Evolutionary conservation across 2,888 invertebrate genomes (phyloP).

Genomic region (Salpingus planirostris): DNA sequence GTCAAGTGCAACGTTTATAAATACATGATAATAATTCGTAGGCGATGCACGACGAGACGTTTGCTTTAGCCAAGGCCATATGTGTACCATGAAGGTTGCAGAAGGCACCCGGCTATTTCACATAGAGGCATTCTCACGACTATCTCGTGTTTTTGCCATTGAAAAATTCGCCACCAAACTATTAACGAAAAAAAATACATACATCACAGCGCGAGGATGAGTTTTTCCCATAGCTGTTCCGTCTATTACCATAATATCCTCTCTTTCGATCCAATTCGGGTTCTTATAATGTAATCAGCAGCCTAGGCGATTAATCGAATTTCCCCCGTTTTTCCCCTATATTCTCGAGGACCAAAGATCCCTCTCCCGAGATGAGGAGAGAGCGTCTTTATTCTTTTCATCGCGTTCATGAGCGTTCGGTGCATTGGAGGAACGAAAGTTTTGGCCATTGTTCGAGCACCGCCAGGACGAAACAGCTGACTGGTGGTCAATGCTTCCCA

Average conservation of each 20-base stretch:
- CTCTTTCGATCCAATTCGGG: not conserved
- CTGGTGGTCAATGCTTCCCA: constrained; percentile 14
- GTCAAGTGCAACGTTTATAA: no score
- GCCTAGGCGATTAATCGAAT: constrained; percentile 11
- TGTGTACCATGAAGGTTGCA: constrained; percentile 15
- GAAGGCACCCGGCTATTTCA: constrained; percentile 8
- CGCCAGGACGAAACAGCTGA: constrained; percentile 10
- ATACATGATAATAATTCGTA: no score
- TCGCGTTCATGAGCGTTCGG: not conserved
- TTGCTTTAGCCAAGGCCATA: constrained; percentile 12
- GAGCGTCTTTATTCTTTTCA: not conserved
- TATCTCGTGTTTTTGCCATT: no score
- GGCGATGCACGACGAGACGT: constrained; percentile 16
- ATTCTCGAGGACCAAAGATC: not conserved
- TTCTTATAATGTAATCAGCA: constrained; percentile 8
- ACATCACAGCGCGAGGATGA: not conserved
- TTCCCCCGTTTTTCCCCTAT: constrained; percentile 9
- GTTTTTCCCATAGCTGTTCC: constrained; percentile 11
- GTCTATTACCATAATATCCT: constrained; percentile 9
- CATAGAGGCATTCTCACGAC: constrained; percentile 9
- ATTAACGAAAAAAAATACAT: constrained; percentile 1
- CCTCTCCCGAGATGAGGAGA: not conserved
- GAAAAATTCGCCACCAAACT: no score
- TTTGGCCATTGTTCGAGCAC: constrained; percentile 6
- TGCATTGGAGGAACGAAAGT: no score